Conservation (phyloP, 2,888 invertebrate genomes). For the Odontomyia ornata region DNA sequence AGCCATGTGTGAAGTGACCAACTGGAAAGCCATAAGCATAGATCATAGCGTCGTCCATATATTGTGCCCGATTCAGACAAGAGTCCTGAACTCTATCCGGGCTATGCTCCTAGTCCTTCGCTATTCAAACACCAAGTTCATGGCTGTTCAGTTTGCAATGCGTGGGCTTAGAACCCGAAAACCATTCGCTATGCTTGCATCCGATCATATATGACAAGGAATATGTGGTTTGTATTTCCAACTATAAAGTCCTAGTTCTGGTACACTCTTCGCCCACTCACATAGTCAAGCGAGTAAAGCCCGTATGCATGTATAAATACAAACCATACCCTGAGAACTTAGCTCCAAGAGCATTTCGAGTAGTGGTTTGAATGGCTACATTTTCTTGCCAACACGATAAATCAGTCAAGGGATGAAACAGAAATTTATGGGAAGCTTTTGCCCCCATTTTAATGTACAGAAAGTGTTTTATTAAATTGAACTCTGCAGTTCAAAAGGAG, state of each 20-base stretch:
- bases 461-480: slow-evolving; percentile 44
- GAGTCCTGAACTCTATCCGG: background rate
- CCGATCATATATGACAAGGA: slow-evolving; percentile 29
- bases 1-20: slow-evolving; percentile 35
- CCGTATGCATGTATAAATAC: background rate
- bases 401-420: slow-evolving; percentile 45
- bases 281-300: too few relatives aligned
- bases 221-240: slow-evolving; percentile 34
- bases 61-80: background rate
- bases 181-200: background rate
- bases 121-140: background rate
- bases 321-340: background rate
- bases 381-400: slow-evolving; percentile 41
- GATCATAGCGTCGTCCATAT: slow-evolving; percentile 17
- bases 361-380: slow-evolving; percentile 36
- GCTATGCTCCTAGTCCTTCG: background rate
- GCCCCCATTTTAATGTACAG: slow-evolving; percentile 32
- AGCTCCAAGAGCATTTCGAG: slow-evolving; percentile 25
- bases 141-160: background rate
- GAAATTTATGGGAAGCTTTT: slow-evolving; percentile 44
- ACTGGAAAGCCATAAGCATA: slow-evolving; percentile 21
- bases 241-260: slow-evolving; percentile 29
- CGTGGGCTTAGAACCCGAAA: slow-evolving; percentile 13
- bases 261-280: background rate
- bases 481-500: slow-evolving; percentile 18